These are phyloP conservation scores for Pentalonia nigronervosa DNA, from an alignment of 1,140 invertebrate species.

Conservation along the genomic window DNA sequence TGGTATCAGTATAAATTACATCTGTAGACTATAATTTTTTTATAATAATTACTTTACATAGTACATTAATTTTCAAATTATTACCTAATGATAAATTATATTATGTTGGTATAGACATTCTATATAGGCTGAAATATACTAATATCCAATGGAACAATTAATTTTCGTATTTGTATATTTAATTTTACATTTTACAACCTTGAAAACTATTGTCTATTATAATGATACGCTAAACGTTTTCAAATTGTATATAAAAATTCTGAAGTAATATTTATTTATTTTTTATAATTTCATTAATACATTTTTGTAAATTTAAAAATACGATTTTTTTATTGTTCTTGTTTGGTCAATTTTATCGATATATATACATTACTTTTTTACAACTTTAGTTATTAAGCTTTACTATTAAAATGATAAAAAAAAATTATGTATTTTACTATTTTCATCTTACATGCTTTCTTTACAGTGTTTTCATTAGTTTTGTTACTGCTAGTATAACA, in stretches of 20 bases:
- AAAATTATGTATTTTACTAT: not conserved
- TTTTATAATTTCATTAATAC: not conserved
- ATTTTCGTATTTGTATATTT: not conserved
- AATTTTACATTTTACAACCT: not conserved
- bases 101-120: not conserved
- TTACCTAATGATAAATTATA: slow-evolving; percentile 9
- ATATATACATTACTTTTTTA: not conserved
- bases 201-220: not conserved
- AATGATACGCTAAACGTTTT: not conserved
- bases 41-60: not conserved
- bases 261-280: not conserved
- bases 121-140: not conserved
- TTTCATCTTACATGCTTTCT: not conserved
- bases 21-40: not conserved
- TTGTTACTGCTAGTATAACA: not conserved
- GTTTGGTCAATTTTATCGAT: not conserved
- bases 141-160: not conserved
- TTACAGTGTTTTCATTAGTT: not conserved
- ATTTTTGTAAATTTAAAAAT: not conserved
- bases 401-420: not conserved
- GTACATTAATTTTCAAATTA: not conserved
- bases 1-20: not conserved
- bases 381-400: not conserved
- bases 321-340: not conserved
- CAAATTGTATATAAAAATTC: not conserved